Conservation (phyloP, 2,888 invertebrate genomes). For the Drosophila pseudotalamancana region DNA sequence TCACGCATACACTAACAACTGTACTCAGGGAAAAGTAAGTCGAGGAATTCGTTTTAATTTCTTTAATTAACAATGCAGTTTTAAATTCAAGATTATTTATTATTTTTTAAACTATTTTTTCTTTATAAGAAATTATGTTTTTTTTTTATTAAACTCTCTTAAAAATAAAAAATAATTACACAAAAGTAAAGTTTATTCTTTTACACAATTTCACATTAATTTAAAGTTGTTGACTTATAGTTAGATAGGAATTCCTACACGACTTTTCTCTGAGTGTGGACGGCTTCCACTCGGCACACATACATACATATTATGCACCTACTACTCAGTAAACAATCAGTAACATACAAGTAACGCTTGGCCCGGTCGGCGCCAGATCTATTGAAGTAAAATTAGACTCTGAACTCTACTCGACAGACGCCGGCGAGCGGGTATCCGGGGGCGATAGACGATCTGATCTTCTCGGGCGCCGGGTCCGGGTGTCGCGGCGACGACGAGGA, state of each 20-base stretch:
- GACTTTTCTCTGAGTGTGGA: neutral
- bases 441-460: constrained; percentile 94
- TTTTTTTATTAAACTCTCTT: no score
- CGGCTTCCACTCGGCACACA: neutral
- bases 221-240: no score
- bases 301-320: constrained; percentile 30
- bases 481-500: constrained; percentile 97
- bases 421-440: constrained; percentile 92
- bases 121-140: no score
- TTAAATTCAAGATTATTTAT: no score
- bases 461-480: constrained; percentile 95
- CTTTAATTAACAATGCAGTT: no score
- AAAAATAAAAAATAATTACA: no score
- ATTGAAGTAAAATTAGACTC: constrained; percentile 76
- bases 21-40: neutral
- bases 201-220: no score
- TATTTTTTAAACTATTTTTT: no score
- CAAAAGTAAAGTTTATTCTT: no score
- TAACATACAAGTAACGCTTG: constrained; percentile 65
- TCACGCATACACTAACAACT: neutral
- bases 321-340: constrained; percentile 53
- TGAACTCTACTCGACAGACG: constrained; percentile 86
- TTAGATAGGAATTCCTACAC: neutral
- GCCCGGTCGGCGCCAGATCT: constrained; percentile 64
- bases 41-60: neutral